These are phyloP conservation scores for Elephas maximus DNA, from an alignment of 2,113 vertebrate genomes.

Conservation along the genomic window DNA sequence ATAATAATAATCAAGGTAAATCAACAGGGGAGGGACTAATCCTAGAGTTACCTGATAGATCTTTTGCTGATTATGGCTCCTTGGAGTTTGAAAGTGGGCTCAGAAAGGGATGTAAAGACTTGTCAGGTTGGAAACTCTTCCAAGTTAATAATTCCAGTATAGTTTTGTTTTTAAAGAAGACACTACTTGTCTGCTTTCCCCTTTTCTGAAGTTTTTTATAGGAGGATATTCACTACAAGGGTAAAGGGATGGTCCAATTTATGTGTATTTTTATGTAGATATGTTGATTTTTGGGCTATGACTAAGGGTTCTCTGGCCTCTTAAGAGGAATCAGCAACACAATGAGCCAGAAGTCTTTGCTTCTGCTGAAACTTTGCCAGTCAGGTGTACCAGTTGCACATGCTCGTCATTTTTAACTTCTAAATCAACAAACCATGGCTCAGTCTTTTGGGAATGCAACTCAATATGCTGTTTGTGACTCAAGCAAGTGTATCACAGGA, in stretches of 20 bases:
- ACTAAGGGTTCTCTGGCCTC: background rate
- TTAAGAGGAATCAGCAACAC: background rate
- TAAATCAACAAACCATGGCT: background rate
- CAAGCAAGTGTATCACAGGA: background rate
- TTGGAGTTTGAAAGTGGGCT: background rate
- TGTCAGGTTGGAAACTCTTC: background rate
- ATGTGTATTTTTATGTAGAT: background rate
- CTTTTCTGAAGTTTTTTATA: slow-evolving; percentile 8
- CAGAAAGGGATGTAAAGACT: background rate
- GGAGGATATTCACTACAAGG: background rate
- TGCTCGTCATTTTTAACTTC: slow-evolving; percentile 8
- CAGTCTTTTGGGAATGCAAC: background rate
- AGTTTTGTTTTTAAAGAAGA: background rate
- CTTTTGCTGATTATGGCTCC: background rate
- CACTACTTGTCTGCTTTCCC: background rate
- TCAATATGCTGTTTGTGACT: background rate
- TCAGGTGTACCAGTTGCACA: background rate
- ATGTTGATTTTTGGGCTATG: background rate
- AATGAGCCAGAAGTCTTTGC: background rate
- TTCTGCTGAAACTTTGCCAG: background rate
- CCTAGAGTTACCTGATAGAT: background rate
- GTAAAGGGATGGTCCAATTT: background rate
- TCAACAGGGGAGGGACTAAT: background rate
- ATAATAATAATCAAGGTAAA: background rate
- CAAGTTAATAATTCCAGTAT: background rate